Conservation (phyloP, 2,888 invertebrate genomes). For the Drosophila ochracea region DNA sequence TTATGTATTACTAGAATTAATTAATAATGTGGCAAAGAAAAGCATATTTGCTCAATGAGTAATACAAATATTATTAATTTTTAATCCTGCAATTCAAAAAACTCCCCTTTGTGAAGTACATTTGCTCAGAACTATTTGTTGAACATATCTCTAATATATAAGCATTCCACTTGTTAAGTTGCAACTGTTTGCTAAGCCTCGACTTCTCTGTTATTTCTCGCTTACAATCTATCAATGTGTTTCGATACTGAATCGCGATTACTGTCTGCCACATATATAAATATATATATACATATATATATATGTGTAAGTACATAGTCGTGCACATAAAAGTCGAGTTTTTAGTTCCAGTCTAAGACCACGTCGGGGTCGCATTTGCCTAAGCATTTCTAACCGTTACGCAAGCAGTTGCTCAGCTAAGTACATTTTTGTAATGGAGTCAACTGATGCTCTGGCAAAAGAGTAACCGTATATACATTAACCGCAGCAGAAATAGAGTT, state of each 20-base stretch:
- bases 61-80: background rate
- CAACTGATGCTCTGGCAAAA: slow-evolving; percentile 31
- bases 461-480: slow-evolving; percentile 14
- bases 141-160: slow-evolving; percentile 2
- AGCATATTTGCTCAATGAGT: background rate
- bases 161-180: slow-evolving; percentile 11
- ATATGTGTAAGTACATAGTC: background rate
- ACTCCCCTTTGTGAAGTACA: slow-evolving; percentile 13
- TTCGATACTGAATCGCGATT: slow-evolving; percentile 8
- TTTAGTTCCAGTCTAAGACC: slow-evolving; percentile 26
- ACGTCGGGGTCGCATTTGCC: slow-evolving; percentile 52
- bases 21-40: background rate
- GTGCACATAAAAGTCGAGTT: background rate
- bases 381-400: slow-evolving; percentile 57
- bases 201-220: slow-evolving; percentile 21
- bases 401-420: slow-evolving; percentile 40
- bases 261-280: background rate
- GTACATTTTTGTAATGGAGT: slow-evolving; percentile 14
- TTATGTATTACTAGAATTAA: background rate
- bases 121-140: slow-evolving; percentile 16
- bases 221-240: slow-evolving; percentile 11
- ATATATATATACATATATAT: background rate
- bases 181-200: slow-evolving; percentile 16
- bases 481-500: slow-evolving; percentile 25
- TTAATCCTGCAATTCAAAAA: slow-evolving; percentile 9